A percentile compares a stretch with the other conserved stretches of the same genome.
phyloP scores from a whole-genome alignment of 2,113 vertebrate genomes.

The Chionodraco myersi region DNA sequence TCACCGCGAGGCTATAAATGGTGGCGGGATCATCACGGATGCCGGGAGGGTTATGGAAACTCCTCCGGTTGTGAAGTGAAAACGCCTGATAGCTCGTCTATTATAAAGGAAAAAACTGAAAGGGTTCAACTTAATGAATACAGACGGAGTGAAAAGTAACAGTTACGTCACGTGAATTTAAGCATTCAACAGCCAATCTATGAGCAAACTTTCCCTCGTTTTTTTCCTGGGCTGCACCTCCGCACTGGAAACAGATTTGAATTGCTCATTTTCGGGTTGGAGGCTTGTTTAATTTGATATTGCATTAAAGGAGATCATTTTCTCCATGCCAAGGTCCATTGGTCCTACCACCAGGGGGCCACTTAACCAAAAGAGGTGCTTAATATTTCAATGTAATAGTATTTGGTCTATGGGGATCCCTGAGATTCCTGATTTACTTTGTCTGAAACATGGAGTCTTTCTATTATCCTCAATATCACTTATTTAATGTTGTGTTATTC shows the following conservation, averaged over 20 bases:
- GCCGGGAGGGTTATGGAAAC: conserved; percentile 65
- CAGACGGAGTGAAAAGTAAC: conserved; percentile 11
- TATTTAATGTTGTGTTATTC: not conserved
- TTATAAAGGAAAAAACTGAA: not conserved
- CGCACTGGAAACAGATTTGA: conserved; percentile 33
- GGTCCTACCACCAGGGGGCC: conserved; percentile 65
- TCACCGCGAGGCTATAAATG: conserved; percentile 80
- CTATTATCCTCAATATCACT: not conserved
- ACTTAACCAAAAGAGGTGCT: conserved; percentile 34
- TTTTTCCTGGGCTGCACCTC: conserved; percentile 26
- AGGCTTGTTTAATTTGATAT: conserved; percentile 57
- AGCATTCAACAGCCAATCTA: conserved; percentile 26
- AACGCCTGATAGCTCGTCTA: conserved; percentile 1
- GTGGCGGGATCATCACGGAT: conserved; percentile 71
- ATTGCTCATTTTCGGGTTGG: conserved; percentile 61
- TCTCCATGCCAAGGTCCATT: not conserved
- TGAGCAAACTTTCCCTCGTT: conserved; percentile 47
- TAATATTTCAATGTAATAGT: conserved; percentile 23
- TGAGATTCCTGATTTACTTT: not conserved
- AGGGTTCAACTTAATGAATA: conserved; percentile 48
- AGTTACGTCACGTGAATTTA: conserved; percentile 44
- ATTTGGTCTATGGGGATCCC: conserved; percentile 8
- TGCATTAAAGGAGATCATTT: conserved; percentile 43
- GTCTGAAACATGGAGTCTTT: not conserved
- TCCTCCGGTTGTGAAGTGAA: conserved; percentile 49